A percentile compares a stretch with the other conserved stretches of the same genome.
These are phyloP conservation scores for Ephialtes manifestator DNA, from an alignment of 2,888 invertebrate species.

Conservation along the genomic window DNA sequence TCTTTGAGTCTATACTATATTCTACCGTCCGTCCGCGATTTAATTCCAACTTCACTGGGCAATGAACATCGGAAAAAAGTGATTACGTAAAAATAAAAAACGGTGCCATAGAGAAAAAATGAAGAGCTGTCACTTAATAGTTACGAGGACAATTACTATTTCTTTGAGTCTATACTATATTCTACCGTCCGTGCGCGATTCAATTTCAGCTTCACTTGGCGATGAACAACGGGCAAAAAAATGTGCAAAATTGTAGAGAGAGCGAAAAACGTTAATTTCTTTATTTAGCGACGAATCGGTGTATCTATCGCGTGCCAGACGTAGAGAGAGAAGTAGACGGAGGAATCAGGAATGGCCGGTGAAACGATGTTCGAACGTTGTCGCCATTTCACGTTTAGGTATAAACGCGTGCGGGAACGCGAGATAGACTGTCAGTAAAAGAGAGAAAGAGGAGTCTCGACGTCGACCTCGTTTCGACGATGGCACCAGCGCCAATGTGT, in stretches of 20 bases:
- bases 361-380: conserved; percentile 34
- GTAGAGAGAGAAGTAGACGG: not conserved
- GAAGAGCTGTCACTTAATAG: too few relatives aligned
- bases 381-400: conserved; percentile 14
- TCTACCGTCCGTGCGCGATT: too few relatives aligned
- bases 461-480: conserved; percentile 66
- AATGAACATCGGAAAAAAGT: too few relatives aligned
- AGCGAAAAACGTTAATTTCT: conserved; percentile 1
- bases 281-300: conserved; percentile 14
- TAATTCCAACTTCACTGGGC: too few relatives aligned
- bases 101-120: too few relatives aligned
- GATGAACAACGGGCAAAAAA: not conserved
- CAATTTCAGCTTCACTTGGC: too few relatives aligned
- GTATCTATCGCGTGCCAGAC: conserved; percentile 2
- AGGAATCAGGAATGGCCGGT: conserved; percentile 16
- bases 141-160: too few relatives aligned
- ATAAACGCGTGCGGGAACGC: not conserved
- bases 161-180: too few relatives aligned
- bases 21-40: too few relatives aligned
- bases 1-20: too few relatives aligned
- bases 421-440: conserved; percentile 18
- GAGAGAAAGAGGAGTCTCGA: conserved; percentile 51
- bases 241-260: not conserved
- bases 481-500: conserved; percentile 69
- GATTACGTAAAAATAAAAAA: too few relatives aligned